Evolutionary conservation across 2,797 vertebrate species (phyloP), one percentile per base, ranked within the genome.

Genomic region (Cercopithecus neglectus): DNA sequence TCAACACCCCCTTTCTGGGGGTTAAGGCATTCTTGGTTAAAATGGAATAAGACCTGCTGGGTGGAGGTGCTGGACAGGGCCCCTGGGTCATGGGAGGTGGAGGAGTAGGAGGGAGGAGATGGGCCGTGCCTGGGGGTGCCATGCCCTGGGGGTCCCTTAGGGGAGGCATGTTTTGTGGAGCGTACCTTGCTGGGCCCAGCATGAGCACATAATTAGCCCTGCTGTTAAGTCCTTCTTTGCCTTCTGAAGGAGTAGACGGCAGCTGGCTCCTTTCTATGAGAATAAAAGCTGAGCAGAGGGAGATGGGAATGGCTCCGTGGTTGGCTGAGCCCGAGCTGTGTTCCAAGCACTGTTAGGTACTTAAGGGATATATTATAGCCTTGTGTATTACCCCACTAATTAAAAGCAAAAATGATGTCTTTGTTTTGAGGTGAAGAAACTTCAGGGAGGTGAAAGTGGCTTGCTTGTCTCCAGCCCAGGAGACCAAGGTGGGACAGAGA

Each of bases 251-350:
- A 39, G 19, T 39, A 8, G 10, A 44, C 2, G 6, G 6, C 21
- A 28, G 33, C n/a, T 33, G n/a, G 61, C 59, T 44, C 1, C 59
- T 2, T 0, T n/a, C 24, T 9, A 64, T 44, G 67, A 81, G 26
- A 61, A 30, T 50, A 48, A 64, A 41, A 79, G 13, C 41, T 1
- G 17, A 61, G 41, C n/a, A 13, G 55, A 50, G 24, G 21, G 50
- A 30, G 19, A 5, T 0, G 2, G 14, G 61, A 8, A 19, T 1
- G 8, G 39, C 21, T 5, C 19, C 36, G 8, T 6, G 1, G 6
- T 14, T 48, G 16, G 10, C 67, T 3, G 3, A 78, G 19, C 4
- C 1, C 0, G 53, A 22, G 1, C 57, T 61, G 0, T 53, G 19
- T 46, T 61, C 46, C 28, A 36, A 28, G n/a, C 74, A 8, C 39